Base-by-base conservation (phyloP, 1,140 invertebrate species). In the Gonioctena quinquepunctata region DNA sequence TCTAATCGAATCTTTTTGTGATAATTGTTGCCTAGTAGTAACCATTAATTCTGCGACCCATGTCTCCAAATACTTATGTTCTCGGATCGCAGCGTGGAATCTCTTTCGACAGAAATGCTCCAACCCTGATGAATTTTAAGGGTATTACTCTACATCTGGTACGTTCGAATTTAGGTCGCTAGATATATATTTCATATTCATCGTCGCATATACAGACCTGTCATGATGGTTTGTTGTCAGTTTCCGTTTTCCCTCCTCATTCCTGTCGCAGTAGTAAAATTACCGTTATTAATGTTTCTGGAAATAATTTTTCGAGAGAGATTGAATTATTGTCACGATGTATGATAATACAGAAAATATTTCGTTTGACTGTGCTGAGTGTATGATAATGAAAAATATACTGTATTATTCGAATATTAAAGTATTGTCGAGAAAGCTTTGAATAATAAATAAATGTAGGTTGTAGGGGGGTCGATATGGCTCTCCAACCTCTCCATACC, bases 161-260 rank as follows among this genome's bases (percentile, higher is more conserved):
- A 57, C 69, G 70, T 73, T 71, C 65, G 70, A 63, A 72, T 76
- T 68, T 73, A 65, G 71, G 74, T 73, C 66, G 71, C 42, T 66
- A 69, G 66, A 74, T 72, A 72, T 75, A 75, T 75, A 75, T 77
- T 73, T 77, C 76, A 77, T 71, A 70, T 77, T 75, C 68, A 66
- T 77, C 48, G 62, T 50, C 67, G 52, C 63, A 73, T 73, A 59
- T 69, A 49, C 42, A 68, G 56, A 69, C n/a, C n/a, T n/a, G n/a
- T n/a, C n/a, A n/a, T n/a, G n/a, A n/a, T n/a, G n/a, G n/a, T n/a
- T n/a, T n/a, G 70, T 72, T 74, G 72, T 72, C 70, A 70, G 65
- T 72, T 67, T 73, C 68, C 48, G 16, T 25, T 56, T 63, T 68
- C 57, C 56, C 60, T 69, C 66, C 73, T 73, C 73, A 66, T 73